phyloP scores from a whole-genome alignment of 2,113 vertebrate species.

The Salvelinus namaycush region DNA sequence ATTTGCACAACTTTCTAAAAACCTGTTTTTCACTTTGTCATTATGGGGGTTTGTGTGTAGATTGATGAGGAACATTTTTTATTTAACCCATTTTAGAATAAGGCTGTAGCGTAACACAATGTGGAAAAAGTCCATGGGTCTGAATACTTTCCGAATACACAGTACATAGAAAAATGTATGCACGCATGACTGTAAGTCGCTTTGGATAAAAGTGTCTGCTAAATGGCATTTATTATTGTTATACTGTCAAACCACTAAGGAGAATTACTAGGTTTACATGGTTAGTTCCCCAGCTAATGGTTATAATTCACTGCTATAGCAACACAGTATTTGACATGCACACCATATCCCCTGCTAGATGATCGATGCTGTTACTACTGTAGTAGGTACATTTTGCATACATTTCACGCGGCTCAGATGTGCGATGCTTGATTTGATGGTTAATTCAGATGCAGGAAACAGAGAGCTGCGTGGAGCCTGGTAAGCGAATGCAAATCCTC shows the following conservation, averaged over 20 bases:
- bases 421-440: constrained; percentile 61
- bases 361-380: constrained; percentile 44
- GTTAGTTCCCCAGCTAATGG: neutral
- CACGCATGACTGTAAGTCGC: too few species aligned
- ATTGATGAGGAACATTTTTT: too few species aligned
- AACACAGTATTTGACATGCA: constrained; percentile 35
- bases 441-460: constrained; percentile 70
- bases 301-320: neutral
- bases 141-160: too few species aligned
- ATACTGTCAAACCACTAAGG: neutral
- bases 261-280: neutral
- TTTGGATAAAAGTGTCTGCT: too few species aligned
- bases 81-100: too few species aligned
- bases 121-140: too few species aligned
- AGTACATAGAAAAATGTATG: too few species aligned
- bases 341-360: constrained; percentile 14
- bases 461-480: constrained; percentile 44
- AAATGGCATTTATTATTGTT: too few species aligned
- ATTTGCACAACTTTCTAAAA: too few species aligned
- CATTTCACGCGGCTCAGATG: constrained; percentile 62
- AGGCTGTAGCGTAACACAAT: too few species aligned
- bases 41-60: too few species aligned
- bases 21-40: too few species aligned
- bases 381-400: constrained; percentile 72
- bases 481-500: constrained; percentile 66